Base-by-base conservation (phyloP, 2,113 vertebrate species). In the Scatophagus argus region DNA sequence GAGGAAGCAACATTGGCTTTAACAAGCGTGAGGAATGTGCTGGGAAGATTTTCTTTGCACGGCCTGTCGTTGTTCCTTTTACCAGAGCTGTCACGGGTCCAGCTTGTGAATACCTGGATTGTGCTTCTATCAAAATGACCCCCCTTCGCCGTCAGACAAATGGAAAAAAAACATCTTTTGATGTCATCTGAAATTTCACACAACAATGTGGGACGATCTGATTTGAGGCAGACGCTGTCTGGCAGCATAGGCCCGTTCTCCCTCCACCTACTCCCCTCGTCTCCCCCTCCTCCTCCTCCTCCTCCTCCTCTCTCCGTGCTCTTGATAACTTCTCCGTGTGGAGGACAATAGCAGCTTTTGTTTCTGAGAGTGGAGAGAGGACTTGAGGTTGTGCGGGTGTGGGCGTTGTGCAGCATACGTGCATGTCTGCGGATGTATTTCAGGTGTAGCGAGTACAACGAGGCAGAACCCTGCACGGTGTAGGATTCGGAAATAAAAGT, bases 131-230 rank as follows among this genome's bases (percentile, higher is more conserved):
- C 79, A 84, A 91, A 88, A 79, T 75, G 59, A 72, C 75, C 76
- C 74, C 66, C 77, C 58, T 55, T 39, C 8, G 21, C 75, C 76
- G 64, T 80, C 79, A 67, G 64, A 70, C 71, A 65, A 41, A 61
- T 54, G 74, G 69, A 25, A 23, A 36, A 59, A 82, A 71, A 89
- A 86, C 69, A 85, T 80, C 86, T 89, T 92, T 92, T 92, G 87
- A 93, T 92, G 89, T 93, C 89, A 89, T 88, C 90, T 93, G 78
- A 91, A 91, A 93, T 93, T 94, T 93, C 93, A 90, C 92, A 91
- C 91, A 91, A 91, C 91, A 91, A 88, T 86, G 77, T 83, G 60
- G 83, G 79, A 88, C 63, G 85, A 94, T 94, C 88, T 93, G 92
- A 94, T 94, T 92, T 81, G 88, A 82, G 85, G 85, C 88, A 74